Evolutionary conservation across 23 tunicate genomes (phyloP).

Genomic region (Ciona savignyi): DNA sequence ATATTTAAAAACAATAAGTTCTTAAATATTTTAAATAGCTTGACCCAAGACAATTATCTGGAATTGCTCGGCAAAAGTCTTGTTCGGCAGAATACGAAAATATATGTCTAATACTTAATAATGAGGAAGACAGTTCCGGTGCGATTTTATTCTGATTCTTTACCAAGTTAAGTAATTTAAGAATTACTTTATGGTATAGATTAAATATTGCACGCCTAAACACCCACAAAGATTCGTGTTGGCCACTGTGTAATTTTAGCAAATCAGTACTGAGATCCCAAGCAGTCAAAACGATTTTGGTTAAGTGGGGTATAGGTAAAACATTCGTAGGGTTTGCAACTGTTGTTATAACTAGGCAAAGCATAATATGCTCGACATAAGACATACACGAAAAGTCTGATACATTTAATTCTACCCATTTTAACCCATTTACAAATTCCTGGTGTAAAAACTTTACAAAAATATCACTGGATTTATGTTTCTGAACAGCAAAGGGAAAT

Average conservation of each 20-base stretch:
- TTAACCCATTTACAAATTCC: neutral
- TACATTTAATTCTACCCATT: neutral
- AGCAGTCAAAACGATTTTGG: neutral
- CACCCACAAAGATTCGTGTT: neutral
- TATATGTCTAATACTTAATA: too few relatives aligned
- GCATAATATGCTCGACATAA: neutral
- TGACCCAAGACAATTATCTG: neutral
- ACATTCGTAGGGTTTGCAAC: neutral
- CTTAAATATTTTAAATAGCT: too few relatives aligned
- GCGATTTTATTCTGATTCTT: too few relatives aligned
- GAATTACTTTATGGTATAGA: neutral
- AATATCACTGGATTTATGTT: neutral
- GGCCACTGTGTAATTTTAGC: neutral
- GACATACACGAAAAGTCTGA: neutral
- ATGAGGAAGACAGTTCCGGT: too few relatives aligned
- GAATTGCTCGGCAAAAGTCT: neutral
- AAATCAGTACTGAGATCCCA: neutral
- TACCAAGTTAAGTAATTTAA: too few relatives aligned
- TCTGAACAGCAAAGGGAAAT: neutral
- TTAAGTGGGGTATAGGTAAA: neutral
- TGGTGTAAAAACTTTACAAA: neutral
- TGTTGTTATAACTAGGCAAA: neutral
- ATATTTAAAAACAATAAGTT: too few relatives aligned
- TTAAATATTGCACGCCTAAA: neutral
- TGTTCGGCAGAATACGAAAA: neutral